Conservation (phyloP, 2,113 vertebrate genomes). For the Phyllostomus discolor region DNA sequence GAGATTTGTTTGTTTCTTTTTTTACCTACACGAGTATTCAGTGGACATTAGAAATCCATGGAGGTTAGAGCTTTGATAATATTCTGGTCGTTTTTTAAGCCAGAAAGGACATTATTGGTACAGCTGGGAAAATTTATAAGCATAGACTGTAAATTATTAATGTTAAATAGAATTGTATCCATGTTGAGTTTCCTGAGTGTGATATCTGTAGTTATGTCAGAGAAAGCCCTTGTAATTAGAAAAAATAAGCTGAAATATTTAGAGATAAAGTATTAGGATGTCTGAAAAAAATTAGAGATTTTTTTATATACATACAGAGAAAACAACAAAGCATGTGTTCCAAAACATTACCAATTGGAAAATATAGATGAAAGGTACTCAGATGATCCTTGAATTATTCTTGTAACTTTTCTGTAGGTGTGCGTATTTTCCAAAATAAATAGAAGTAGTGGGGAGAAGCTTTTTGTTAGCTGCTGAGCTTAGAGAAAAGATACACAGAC, state of each 20-base stretch:
- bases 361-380: neutral
- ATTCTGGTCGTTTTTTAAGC: neutral
- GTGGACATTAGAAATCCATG: neutral
- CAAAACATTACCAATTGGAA: neutral
- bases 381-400: neutral
- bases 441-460: neutral
- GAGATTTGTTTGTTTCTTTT: neutral
- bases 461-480: neutral
- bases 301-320: neutral
- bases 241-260: neutral
- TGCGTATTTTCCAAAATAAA: neutral
- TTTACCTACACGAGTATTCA: neutral
- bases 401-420: neutral
- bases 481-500: neutral
- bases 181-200: neutral
- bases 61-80: neutral
- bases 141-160: neutral
- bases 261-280: neutral
- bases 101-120: neutral
- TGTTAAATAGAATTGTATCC: neutral
- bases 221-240: neutral
- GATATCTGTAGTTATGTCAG: neutral
- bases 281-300: neutral
- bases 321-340: neutral
- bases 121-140: neutral